Conservation (phyloP, 2,113 vertebrate genomes). For the Oncorhynchus keta region DNA sequence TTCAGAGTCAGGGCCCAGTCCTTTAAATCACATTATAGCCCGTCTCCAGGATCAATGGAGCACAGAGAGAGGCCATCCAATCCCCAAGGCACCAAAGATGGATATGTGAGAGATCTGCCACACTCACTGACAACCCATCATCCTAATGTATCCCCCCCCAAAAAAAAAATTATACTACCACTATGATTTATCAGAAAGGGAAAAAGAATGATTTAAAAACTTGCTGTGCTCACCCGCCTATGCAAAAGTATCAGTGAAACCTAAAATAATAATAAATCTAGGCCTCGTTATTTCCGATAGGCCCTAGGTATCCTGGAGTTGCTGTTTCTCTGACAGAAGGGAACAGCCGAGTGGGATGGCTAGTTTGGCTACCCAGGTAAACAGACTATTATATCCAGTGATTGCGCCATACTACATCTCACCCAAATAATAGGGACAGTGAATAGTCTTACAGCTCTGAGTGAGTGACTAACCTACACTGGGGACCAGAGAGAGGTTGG, state of each 20-base stretch:
- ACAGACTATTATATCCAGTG: background rate
- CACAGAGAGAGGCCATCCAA: constrained; percentile 29
- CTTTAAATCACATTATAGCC: constrained; percentile 66
- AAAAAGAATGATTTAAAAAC: no score
- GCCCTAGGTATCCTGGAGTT: background rate
- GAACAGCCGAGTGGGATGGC: background rate
- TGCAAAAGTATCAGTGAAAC: constrained; percentile 4
- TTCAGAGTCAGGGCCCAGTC: constrained; percentile 11
- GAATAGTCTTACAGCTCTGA: no score
- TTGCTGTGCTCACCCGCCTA: constrained; percentile 32
- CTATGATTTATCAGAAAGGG: no score
- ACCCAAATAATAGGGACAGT: background rate
- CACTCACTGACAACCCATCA: background rate
- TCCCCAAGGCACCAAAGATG: background rate
- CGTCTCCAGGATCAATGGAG: constrained; percentile 52
- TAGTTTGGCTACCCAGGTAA: background rate
- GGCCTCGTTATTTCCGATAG: background rate
- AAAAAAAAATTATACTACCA: constrained; percentile 23
- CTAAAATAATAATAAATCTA: no score
- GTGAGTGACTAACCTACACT: no score
- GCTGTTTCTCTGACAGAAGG: background rate
- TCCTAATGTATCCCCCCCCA: background rate
- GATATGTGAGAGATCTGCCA: background rate
- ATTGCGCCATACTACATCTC: background rate
- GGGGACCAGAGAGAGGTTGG: no score